Conservation (phyloP, 2,113 vertebrate genomes). For the Pampusana beccarii region DNA sequence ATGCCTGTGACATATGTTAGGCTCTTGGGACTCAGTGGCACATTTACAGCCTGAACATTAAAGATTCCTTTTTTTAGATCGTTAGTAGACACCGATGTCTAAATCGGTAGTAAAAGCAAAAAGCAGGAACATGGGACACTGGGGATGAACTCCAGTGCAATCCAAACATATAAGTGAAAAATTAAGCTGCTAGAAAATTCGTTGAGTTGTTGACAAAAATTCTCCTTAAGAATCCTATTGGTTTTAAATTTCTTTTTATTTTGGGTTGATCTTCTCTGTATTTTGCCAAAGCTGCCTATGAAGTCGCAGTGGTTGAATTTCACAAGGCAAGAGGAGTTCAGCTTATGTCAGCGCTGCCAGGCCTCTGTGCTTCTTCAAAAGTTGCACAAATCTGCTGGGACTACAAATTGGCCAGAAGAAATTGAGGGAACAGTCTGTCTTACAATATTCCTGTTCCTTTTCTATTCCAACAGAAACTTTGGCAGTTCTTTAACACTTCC, state of each 20-base stretch:
- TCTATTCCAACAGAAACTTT: not conserved
- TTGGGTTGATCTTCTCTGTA: not conserved
- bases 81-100: accelerated
- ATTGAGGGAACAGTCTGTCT: not conserved
- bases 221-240: not conserved
- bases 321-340: not conserved
- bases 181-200: not conserved
- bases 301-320: not conserved
- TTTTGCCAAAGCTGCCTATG: slow-evolving; percentile 20
- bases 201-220: not conserved
- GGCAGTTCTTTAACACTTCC: not conserved
- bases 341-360: slow-evolving; percentile 12
- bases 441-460: not conserved
- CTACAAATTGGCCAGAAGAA: slow-evolving; percentile 19
- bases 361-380: slow-evolving; percentile 9
- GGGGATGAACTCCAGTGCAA: not conserved
- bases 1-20: slow-evolving; percentile 14
- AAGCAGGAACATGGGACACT: not conserved
- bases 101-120: not conserved
- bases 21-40: not conserved
- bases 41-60: slow-evolving; percentile 29
- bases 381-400: slow-evolving; percentile 19
- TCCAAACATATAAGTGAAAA: not conserved
- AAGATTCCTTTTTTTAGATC: not conserved
- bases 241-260: not conserved